Percentiles rank a stretch among this genome's conserved stretches.
phyloP scores from a whole-genome alignment of 2,113 vertebrate genomes.

The Dipodomys merriami region DNA sequence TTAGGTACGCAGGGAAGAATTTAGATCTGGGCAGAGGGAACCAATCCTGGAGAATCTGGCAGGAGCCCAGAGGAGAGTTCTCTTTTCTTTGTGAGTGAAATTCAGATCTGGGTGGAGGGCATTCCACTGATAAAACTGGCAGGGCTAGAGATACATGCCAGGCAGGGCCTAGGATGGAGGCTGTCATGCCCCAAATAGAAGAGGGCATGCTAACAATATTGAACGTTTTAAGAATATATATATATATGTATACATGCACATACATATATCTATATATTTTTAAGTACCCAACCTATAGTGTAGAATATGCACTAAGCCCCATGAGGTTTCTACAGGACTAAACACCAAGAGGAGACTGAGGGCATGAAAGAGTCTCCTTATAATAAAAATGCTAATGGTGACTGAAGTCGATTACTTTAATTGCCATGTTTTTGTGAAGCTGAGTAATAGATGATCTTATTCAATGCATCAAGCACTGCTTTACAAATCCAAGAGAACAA shows the following conservation, averaged over 20 bases:
- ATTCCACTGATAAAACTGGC: too few relatives aligned
- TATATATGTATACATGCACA: too few relatives aligned
- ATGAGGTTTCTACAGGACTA: constrained; percentile 39
- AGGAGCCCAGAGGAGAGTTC: too few relatives aligned
- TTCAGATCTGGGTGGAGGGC: too few relatives aligned
- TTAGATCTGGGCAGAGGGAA: too few relatives aligned
- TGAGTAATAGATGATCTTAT: constrained; percentile 69
- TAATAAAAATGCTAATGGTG: constrained; percentile 53
- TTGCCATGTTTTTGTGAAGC: constrained; percentile 62
- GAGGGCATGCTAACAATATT: too few relatives aligned
- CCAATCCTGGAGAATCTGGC: too few relatives aligned
- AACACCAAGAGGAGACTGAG: constrained; percentile 32
- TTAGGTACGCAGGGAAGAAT: too few relatives aligned
- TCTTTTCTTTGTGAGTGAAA: too few relatives aligned
- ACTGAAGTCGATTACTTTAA: constrained; percentile 69
- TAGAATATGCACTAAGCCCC: neutral
- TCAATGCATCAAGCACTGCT: constrained; percentile 51
- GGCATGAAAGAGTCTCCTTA: constrained; percentile 49
- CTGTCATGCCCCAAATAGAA: too few relatives aligned
- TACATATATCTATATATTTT: neutral
- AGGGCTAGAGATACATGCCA: too few relatives aligned
- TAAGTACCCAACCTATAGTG: neutral
- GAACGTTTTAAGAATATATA: constrained; percentile 25
- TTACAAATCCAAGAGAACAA: constrained; percentile 44
- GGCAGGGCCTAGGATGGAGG: too few relatives aligned